These are phyloP conservation scores for Nesogale talazaci DNA, from an alignment of 2,113 vertebrate genomes.

Conservation along the genomic window DNA sequence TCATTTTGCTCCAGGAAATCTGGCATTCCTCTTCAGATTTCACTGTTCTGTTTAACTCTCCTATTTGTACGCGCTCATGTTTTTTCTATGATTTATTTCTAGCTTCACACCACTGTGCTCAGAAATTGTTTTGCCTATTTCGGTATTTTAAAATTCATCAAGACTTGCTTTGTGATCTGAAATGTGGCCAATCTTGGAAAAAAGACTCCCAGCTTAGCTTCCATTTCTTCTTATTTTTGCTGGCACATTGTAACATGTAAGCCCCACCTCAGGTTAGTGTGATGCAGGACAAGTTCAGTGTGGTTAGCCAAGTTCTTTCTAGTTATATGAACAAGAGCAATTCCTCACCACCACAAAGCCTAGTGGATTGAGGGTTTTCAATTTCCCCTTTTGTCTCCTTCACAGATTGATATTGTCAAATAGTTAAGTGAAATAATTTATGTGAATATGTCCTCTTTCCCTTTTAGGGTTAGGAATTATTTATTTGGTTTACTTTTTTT, in stretches of 20 bases:
- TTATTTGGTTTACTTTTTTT: not conserved
- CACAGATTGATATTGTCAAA: not conserved
- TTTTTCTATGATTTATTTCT: too few species aligned
- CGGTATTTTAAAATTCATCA: too few species aligned
- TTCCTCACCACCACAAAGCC: not conserved
- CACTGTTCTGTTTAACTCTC: too few species aligned
- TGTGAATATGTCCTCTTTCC: not conserved
- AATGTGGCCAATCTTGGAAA: too few species aligned
- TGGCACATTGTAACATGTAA: not conserved
- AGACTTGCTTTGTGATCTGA: too few species aligned
- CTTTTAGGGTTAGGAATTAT: not conserved
- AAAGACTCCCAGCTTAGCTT: not conserved
- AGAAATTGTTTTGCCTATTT: too few species aligned
- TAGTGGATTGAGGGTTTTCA: not conserved
- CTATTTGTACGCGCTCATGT: too few species aligned
- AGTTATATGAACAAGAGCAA: not conserved
- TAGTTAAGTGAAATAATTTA: slow-evolving; percentile 16
- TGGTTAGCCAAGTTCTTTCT: not conserved
- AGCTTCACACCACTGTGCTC: too few species aligned
- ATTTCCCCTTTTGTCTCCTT: not conserved
- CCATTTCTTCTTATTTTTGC: not conserved
- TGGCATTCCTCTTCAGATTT: too few species aligned
- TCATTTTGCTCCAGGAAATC: too few species aligned
- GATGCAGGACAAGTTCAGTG: not conserved
- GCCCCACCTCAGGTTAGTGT: too few species aligned